Conservation (phyloP, 2,113 vertebrate species). For the Onychorhynchus coronatus region DNA sequence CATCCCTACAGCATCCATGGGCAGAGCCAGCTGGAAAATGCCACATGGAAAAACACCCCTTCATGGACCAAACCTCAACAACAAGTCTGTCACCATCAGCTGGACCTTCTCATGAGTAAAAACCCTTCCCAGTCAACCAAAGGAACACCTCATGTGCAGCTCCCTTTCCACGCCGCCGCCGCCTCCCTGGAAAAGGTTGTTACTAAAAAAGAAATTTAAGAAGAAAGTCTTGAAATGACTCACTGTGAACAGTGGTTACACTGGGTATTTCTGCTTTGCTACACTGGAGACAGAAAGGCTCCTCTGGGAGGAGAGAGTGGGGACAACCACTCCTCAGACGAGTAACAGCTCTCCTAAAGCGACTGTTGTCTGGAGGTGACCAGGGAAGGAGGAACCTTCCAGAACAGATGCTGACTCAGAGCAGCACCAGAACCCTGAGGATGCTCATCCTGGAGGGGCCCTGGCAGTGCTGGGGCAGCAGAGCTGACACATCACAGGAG, state of each 20-base stretch:
- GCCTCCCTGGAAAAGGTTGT: background rate
- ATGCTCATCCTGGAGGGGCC: background rate
- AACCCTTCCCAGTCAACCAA: background rate
- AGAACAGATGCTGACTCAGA: background rate
- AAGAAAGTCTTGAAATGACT: background rate
- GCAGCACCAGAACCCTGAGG: background rate
- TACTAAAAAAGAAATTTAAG: background rate
- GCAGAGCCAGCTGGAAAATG: background rate
- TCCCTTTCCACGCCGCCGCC: background rate
- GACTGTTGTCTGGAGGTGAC: background rate
- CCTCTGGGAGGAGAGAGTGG: background rate
- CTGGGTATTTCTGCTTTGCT: background rate
- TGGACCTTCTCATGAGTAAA: background rate
- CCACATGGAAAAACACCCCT: background rate
- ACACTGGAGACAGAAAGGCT: background rate
- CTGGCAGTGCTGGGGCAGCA: background rate
- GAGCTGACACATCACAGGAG: background rate
- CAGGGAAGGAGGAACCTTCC: background rate
- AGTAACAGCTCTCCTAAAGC: background rate
- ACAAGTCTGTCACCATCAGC: too few relatives aligned
- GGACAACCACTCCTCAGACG: background rate
- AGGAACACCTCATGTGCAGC: rapidly evolving
- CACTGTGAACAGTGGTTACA: background rate
- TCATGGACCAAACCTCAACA: background rate
- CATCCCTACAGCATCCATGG: rapidly evolving